These are phyloP conservation scores for Spilarctia lutea DNA, from an alignment of 2,888 invertebrate species.

Conservation along the genomic window DNA sequence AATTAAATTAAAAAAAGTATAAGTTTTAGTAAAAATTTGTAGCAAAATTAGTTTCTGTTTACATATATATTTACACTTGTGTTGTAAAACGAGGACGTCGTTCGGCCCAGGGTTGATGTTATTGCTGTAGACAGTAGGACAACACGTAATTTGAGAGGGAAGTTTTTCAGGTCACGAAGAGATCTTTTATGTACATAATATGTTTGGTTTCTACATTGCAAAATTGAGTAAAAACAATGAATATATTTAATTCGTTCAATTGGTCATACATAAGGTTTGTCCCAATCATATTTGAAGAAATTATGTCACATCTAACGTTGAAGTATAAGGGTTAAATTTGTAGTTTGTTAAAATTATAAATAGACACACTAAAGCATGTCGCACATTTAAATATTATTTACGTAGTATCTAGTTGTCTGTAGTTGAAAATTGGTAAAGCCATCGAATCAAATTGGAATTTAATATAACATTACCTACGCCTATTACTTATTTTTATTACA, in stretches of 20 bases:
- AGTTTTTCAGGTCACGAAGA: slow-evolving; percentile 3
- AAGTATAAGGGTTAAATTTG: too few relatives aligned
- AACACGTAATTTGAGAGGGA: not conserved
- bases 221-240: not conserved
- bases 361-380: too few relatives aligned
- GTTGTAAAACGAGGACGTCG: not conserved
- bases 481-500: not conserved
- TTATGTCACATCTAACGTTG: too few relatives aligned
- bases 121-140: not conserved
- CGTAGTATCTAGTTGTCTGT: too few relatives aligned
- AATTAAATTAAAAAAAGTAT: too few relatives aligned
- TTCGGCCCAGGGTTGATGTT: not conserved
- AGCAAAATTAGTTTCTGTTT: not conserved
- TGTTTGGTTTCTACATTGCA: not conserved
- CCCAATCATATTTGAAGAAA: too few relatives aligned
- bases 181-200: not conserved
- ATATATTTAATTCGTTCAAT: not conserved
- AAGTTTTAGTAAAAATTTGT: too few relatives aligned
- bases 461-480: not conserved
- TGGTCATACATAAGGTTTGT: too few relatives aligned
- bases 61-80: not conserved
- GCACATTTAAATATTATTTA: too few relatives aligned
- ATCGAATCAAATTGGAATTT: not conserved
- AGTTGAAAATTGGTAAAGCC: not conserved
- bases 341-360: too few relatives aligned